Base-by-base conservation (phyloP, 2,888 invertebrate species). In the Drosophila ezoana region DNA sequence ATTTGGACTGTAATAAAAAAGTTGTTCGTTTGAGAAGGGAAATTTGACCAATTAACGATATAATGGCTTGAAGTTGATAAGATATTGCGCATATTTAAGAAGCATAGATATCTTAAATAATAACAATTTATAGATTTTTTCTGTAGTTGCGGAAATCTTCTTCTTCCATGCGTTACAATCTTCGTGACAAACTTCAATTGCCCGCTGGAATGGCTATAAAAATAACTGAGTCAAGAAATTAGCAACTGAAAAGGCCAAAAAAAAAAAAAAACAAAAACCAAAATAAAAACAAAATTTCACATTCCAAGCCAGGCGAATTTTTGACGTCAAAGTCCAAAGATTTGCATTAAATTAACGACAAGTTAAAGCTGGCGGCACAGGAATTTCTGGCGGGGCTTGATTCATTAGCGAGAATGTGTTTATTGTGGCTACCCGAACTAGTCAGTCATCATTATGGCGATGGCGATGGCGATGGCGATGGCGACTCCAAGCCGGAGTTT, bases 321-420 rank as follows among this genome's bases (percentile, higher is more conserved):
- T 79, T 90, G 90, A 90, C 90, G 90, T 90, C 90, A 90, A 87
- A 79, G 63, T 72, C 73, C n/a, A 52, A 23, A 37, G 68, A 87
- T 87, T 87, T 83, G 82, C 72, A 81, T 89, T 76, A 57, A 62
- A 70, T 75, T 49, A 47, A 51, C 56, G 48, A 78, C 76, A 72
- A 61, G 62, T 74, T 68, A 49, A 78, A 68, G 64, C 73, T 78
- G 66, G 43, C 56, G 57, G 23, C 71, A 69, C 84, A 87, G 87
- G 87, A 87, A 83, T 83, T 84, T 86, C 75, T 84, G 81, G 85
- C 75, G 68, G 71, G 54, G 66, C 75, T 81, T 87, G 87, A 82
- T 87, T 82, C 84, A 80, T 83, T 82, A 83, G 84, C 87, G 64
- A 48, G 66, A 76, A 63, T 75, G 65, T 79, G 72, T 68, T 79